Evolutionary conservation across 2,797 vertebrate species (phyloP).

Genomic region (Chaenodraco wilsoni): DNA sequence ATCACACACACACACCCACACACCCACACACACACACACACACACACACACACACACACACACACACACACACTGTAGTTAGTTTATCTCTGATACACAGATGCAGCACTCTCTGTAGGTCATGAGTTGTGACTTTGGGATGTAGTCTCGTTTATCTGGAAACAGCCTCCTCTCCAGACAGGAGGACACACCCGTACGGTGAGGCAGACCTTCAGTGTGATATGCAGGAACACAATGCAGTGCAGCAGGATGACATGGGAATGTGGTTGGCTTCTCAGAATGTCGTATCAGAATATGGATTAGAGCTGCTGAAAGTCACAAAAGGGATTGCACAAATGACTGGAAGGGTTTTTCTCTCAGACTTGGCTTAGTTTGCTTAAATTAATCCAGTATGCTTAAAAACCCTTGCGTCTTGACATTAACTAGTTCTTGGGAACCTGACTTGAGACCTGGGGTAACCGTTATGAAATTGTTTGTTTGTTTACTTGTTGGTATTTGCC

Average conservation of each 20-base stretch:
- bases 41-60: slow-evolving; percentile 10
- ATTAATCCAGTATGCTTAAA: not conserved
- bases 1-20: not conserved
- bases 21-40: slow-evolving; percentile 1
- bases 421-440: not conserved
- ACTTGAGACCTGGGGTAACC: not conserved
- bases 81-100: too few species aligned
- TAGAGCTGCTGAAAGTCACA: too few species aligned
- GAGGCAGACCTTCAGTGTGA: too few species aligned
- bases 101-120: not conserved
- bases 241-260: too few species aligned
- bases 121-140: not conserved
- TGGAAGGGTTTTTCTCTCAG: too few species aligned
- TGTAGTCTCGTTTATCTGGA: not conserved
- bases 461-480: not conserved
- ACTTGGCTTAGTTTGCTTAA: not conserved
- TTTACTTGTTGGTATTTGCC: not conserved
- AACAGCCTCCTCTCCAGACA: not conserved
- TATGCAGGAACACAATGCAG: too few species aligned
- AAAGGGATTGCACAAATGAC: too few species aligned
- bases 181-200: not conserved
- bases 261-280: too few species aligned
- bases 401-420: not conserved
- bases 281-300: too few species aligned
- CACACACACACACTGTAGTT: not conserved